Base-by-base conservation (phyloP, 2,113 vertebrate species). In the Puffinus mauretanicus region DNA sequence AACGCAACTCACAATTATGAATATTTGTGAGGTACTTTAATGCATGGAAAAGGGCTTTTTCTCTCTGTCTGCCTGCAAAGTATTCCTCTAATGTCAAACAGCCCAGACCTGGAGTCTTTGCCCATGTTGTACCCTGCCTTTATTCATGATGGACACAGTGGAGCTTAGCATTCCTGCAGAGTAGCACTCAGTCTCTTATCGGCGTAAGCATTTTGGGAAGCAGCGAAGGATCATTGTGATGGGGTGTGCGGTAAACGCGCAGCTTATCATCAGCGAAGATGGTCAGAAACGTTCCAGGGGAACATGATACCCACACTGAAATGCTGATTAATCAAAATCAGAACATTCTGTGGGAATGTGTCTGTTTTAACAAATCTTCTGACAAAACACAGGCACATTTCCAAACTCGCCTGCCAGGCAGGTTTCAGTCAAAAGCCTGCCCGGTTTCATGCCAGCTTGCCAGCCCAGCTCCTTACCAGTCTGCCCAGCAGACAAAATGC, bases 371-470 rank as follows among this genome's bases (percentile, higher is more conserved):
- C 69, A 76, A 94, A 87, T 49, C 93, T 83, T 80, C 82, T 94
- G 65, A 89, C 61, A 97, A 96, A 96, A 96, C 61, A 96, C 30
- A 54, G 90, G 81, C 87, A 85, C 11, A 27, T 77, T 87, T 89
- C 81, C 87, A 96, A 88, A 82, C n/a, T 88, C 0, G 6, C 72
- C 61, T 96, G 72, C 77, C 81, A 92, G 80, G 73, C 86, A 96
- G 86, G 89, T 96, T 97, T 96, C 77, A 64, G 76, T 91, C 76
- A 88, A 89, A 94, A 82, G 55, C 80, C 69, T 90, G 72, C 86
- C 72, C 11, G 5, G 69, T 89, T 94, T 82, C 80, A 90, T n/a
- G 67, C 64, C 86, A 81, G 88, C 51, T 81, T 81, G 64, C 46
- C 83, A 94, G 58, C 36, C 11, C 38, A 90, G 54, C 36, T 93